Evolutionary conservation across 2,113 vertebrate genomes (phyloP).

Genomic region (Antigone vipio): DNA sequence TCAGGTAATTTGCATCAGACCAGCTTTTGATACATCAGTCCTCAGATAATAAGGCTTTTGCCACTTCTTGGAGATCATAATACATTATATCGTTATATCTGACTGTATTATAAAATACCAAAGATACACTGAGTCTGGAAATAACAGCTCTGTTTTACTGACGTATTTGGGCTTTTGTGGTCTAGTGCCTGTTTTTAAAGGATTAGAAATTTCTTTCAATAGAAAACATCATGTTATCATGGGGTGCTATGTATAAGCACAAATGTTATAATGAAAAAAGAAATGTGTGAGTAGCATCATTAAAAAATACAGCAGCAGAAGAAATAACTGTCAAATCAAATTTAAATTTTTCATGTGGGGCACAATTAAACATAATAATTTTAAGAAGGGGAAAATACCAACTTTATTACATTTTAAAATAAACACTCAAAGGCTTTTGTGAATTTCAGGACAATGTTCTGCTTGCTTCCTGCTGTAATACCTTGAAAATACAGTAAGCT

Average conservation of each 20-base stretch:
- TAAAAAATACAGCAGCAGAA: background rate
- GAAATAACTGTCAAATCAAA: background rate
- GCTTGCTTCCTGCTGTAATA: background rate
- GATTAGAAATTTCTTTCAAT: background rate
- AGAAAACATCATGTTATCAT: background rate
- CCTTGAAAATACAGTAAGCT: background rate
- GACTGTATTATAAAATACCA: background rate
- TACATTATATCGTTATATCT: background rate
- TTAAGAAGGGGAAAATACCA: background rate
- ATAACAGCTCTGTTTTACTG: background rate
- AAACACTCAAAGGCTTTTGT: background rate
- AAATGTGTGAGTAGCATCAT: background rate
- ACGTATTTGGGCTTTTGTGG: background rate
- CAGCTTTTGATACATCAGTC: background rate
- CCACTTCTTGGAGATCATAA: background rate
- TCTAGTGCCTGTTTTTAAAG: background rate
- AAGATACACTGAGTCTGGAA: background rate
- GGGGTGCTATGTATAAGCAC: background rate
- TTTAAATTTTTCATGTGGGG: background rate
- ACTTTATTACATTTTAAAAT: background rate
- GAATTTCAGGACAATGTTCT: background rate
- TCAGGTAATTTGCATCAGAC: background rate
- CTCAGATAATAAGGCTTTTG: background rate
- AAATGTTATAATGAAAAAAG: background rate
- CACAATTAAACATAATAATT: background rate